Evolutionary conservation across 2,888 invertebrate genomes (phyloP), one percentile per base, ranked within the genome.

Genomic region (Sinotaia quadrata): DNA sequence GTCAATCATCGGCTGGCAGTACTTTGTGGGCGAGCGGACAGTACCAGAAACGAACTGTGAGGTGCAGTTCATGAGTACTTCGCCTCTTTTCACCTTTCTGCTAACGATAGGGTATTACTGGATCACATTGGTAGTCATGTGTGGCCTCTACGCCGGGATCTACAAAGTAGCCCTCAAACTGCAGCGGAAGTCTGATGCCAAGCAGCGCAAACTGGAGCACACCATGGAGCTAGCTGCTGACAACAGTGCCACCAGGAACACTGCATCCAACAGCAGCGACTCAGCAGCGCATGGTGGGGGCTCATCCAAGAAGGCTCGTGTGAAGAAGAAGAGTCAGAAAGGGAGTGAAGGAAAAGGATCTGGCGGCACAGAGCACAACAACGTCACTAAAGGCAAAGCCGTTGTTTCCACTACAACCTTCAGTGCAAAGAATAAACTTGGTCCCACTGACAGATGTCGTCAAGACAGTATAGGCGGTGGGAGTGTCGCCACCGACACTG

Each of bases 1-100:
- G 77, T 96, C 97, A 74, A 98, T 99, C 78, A 97, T 99, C 85
- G 98, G 98, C 52, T 99, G 98, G 97, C 98, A 98, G 86, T 96
- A 97, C 88, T 98, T 98, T 85, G 94, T 96, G 56, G 98, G 98
- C 27, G 94, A 93, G 84, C 91, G 97, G 72, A 95, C 97, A 81
- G 91, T 97, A 63, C 90, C 92, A 79, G 94, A 94, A 18, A 94
- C 94, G 1, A 93, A 95, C 88, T 98, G 98, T 87, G 94, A 95
- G 68, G 98, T 98, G 21, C 98, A 98, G 89, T 99, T 99, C 89
- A 91, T 98, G 72, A 97, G 97, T 88, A 96, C 98, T 88, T n/a
- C n/a, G n/a, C 96, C 98, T 0, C 92, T 97, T 65, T 98, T 99
- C 88, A 98, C 98, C 88, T 97, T 98, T 77, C 94, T 97, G 61